Conservation (phyloP, 2,888 invertebrate species). For the Dascillus cervinus region DNA sequence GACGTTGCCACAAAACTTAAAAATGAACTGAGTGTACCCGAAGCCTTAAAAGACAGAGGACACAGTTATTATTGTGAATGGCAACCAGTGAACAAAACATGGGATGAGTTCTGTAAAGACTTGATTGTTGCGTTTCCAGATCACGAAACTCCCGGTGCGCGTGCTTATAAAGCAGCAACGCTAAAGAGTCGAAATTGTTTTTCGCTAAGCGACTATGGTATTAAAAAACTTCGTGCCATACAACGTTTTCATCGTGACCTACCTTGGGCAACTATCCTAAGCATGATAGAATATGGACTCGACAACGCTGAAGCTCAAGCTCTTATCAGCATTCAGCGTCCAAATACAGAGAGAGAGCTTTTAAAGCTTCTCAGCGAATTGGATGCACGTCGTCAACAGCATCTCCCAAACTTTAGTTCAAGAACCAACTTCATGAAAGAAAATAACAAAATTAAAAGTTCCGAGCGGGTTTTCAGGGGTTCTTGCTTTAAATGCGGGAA, state of each 20-base stretch:
- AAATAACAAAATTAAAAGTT: too few relatives aligned
- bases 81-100: slow-evolving; percentile 16
- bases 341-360: too few relatives aligned
- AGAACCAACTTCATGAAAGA: too few relatives aligned
- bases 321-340: too few relatives aligned
- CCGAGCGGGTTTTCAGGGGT: too few relatives aligned
- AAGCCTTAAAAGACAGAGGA: too few relatives aligned
- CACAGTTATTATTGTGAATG: slow-evolving; percentile 18
- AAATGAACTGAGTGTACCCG: slow-evolving; percentile 15
- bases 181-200: slow-evolving; percentile 9
- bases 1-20: slow-evolving; percentile 16
- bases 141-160: slow-evolving; percentile 20
- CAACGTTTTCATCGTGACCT: slow-evolving; percentile 4
- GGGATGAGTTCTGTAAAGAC: slow-evolving; percentile 18
- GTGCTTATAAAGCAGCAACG: slow-evolving; percentile 17
- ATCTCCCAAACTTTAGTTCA: too few relatives aligned
- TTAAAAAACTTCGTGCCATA: slow-evolving; percentile 8
- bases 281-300: slow-evolving; percentile 9
- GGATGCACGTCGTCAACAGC: too few relatives aligned
- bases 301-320: too few relatives aligned
- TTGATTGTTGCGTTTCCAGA: slow-evolving; percentile 13
- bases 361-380: too few relatives aligned
- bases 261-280: slow-evolving; percentile 9
- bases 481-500: too few relatives aligned
- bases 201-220: slow-evolving; percentile 9